Evolutionary conservation across 2,113 vertebrate genomes (phyloP).

Genomic region (Pao palembangensis): DNA sequence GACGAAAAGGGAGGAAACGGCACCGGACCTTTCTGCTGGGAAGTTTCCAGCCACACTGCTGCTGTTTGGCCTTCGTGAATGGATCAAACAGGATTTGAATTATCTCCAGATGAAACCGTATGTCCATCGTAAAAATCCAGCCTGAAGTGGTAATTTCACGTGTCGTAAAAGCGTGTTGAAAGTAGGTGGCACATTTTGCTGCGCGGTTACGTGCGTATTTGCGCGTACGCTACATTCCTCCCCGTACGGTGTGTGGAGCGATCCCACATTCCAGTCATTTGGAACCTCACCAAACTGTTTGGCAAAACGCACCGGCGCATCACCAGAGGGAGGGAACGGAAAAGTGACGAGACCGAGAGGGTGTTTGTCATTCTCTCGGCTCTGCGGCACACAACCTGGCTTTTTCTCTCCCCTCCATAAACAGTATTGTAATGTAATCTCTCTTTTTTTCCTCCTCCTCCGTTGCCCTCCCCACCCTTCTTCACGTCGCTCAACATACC

Average conservation of each 20-base stretch:
- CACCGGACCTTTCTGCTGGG: too few relatives aligned
- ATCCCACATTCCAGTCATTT: slow-evolving; percentile 67
- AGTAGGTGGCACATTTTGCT: slow-evolving; percentile 1
- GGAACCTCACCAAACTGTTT: slow-evolving; percentile 57
- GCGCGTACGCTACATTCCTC: slow-evolving; percentile 19
- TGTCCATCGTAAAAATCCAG: too few relatives aligned
- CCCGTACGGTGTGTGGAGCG: slow-evolving; percentile 17
- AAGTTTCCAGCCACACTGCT: too few relatives aligned
- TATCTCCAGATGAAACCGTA: too few relatives aligned
- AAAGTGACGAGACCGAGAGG: slow-evolving; percentile 26
- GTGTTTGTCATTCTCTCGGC: slow-evolving; percentile 42
- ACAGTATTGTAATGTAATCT: slow-evolving; percentile 45
- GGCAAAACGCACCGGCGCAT: slow-evolving; percentile 35
- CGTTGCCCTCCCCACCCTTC: background rate
- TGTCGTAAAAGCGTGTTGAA: background rate
- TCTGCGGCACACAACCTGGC: slow-evolving; percentile 37
- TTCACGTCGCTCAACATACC: background rate
- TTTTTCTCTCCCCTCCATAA: slow-evolving; percentile 43
- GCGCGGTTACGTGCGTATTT: slow-evolving; percentile 15
- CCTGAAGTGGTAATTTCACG: too few relatives aligned
- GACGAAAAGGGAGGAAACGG: background rate
- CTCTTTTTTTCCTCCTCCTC: slow-evolving; percentile 3
- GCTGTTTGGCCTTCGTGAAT: too few relatives aligned
- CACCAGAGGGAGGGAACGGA: slow-evolving; percentile 31
- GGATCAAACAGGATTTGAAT: too few relatives aligned